These are phyloP conservation scores for Cryptoprocta ferox DNA, from an alignment of 2,797 vertebrate genomes.

Conservation along the genomic window DNA sequence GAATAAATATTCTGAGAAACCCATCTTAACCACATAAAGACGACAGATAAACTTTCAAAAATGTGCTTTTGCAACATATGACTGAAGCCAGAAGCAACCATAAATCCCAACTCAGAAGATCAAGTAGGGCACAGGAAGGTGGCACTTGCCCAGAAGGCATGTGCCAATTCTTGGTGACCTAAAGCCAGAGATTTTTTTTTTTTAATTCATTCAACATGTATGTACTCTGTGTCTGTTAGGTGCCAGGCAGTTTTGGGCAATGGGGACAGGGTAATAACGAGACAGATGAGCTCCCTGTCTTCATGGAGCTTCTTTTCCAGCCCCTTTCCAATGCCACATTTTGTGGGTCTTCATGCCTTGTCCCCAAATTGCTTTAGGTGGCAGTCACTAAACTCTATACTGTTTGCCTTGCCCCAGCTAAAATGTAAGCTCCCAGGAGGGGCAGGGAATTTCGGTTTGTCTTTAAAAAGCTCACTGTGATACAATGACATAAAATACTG, in stretches of 20 bases:
- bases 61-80: not conserved
- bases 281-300: not conserved
- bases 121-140: not conserved
- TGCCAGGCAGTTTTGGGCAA: not conserved
- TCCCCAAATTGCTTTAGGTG: not conserved
- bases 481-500: not conserved
- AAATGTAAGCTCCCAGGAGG: not conserved
- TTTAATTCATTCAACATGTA: not conserved
- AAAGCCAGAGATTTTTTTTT: not conserved
- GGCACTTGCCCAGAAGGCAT: not conserved
- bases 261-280: not conserved
- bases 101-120: not conserved
- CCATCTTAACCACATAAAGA: not conserved
- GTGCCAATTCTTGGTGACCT: not conserved
- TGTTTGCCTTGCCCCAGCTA: not conserved
- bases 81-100: not conserved
- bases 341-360: not conserved
- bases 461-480: not conserved
- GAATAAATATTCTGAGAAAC: not conserved
- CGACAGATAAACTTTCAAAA: not conserved
- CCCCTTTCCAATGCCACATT: not conserved
- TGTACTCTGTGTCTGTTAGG: not conserved
- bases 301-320: not conserved
- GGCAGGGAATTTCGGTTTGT: not conserved
- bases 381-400: not conserved